A percentile compares a stretch with the other conserved stretches of the same genome.
phyloP scores from a whole-genome alignment of 2,797 vertebrate genomes.

The Protosalanx chinensis region DNA sequence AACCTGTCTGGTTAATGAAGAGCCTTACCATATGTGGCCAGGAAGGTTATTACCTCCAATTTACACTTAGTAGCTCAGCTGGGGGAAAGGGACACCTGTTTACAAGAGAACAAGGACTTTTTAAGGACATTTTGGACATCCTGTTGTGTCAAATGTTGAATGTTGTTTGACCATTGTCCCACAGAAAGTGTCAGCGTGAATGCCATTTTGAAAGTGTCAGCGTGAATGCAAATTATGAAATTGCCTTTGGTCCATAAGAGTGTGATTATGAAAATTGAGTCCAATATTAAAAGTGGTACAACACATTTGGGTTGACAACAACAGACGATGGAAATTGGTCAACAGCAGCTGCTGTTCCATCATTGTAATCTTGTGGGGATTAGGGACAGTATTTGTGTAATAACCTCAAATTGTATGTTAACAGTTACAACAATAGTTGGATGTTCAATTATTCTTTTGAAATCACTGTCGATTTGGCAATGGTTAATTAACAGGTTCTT shows the following conservation, averaged over 20 bases:
- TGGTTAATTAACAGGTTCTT: too few relatives aligned
- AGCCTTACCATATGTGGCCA: too few relatives aligned
- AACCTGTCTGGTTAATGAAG: too few relatives aligned
- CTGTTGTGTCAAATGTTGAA: too few relatives aligned
- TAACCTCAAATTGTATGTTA: too few relatives aligned
- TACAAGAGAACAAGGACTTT: too few relatives aligned
- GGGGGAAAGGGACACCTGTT: background rate
- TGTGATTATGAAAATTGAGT: conserved; percentile 54
- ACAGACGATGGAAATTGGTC: conserved; percentile 8
- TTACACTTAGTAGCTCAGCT: too few relatives aligned
- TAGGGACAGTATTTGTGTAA: conserved; percentile 32
- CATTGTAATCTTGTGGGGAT: conserved; percentile 47
- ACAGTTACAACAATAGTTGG: too few relatives aligned
- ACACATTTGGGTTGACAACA: conserved; percentile 13
- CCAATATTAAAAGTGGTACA: conserved; percentile 30
- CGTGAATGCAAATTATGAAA: background rate
- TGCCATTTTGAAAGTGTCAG: background rate
- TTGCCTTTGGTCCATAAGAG: conserved; percentile 8
- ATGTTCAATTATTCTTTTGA: too few relatives aligned
- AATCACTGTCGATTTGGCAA: too few relatives aligned
- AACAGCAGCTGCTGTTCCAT: conserved; percentile 52
- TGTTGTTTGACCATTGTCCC: background rate
- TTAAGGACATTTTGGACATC: too few relatives aligned
- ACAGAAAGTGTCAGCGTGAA: background rate
- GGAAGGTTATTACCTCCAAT: too few relatives aligned